Percentiles rank a stretch among this genome's conserved stretches.
phyloP scores from a whole-genome alignment of 2,113 vertebrate species.

The Caloenas nicobarica region DNA sequence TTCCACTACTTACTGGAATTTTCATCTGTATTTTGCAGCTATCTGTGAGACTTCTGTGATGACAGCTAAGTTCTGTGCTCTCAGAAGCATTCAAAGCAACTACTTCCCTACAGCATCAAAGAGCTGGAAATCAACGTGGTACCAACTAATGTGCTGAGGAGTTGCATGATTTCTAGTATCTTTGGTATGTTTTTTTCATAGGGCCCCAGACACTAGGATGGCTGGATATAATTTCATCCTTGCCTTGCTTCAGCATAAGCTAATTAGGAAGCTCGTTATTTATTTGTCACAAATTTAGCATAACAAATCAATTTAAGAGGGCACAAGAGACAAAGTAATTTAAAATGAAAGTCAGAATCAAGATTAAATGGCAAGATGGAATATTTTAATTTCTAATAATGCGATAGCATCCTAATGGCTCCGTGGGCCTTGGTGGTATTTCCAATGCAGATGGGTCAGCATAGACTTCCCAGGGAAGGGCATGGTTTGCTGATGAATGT shows the following conservation, averaged over 20 bases:
- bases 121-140: constrained; percentile 32
- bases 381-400: constrained; percentile 44
- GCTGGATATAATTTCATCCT: constrained; percentile 69
- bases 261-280: constrained; percentile 77
- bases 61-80: not conserved
- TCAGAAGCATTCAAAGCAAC: not conserved
- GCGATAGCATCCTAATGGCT: not conserved
- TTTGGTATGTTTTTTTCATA: not conserved
- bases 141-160: constrained; percentile 22
- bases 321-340: constrained; percentile 61
- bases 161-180: constrained; percentile 5
- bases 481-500: not conserved
- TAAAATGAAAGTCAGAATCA: constrained; percentile 67
- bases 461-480: not conserved
- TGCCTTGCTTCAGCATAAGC: constrained; percentile 65
- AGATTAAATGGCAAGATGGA: constrained; percentile 54
- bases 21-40: not conserved
- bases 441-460: not conserved
- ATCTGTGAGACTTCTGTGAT: not conserved
- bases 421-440: not conserved
- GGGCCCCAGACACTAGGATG: not conserved
- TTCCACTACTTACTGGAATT: not conserved
- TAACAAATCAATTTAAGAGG: constrained; percentile 74
- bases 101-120: constrained; percentile 29
- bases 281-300: constrained; percentile 76